A percentile compares a stretch with the other conserved stretches of the same genome.
phyloP scores from a whole-genome alignment of 2,888 invertebrate species.

The Thera obeliscata region DNA sequence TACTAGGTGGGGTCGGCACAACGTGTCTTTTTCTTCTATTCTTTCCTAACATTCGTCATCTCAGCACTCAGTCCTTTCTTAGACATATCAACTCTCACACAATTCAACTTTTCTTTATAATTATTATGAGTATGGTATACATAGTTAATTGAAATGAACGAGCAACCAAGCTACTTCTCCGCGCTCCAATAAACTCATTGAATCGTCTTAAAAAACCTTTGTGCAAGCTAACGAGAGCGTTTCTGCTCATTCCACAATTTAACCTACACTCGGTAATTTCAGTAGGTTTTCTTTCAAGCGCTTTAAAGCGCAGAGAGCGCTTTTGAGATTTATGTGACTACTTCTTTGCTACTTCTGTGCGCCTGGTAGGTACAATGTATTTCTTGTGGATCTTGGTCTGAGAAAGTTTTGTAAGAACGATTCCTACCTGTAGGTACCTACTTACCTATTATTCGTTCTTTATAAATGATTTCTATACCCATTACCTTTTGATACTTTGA shows the following conservation, averaged over 20 bases:
- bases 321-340: conserved; percentile 31
- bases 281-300: conserved; percentile 22
- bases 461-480: no score
- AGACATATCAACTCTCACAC: no score
- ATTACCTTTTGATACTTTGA: no score
- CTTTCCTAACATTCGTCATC: no score
- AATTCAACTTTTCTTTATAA: no score
- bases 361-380: conserved; percentile 30
- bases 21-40: no score
- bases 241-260: conserved; percentile 15
- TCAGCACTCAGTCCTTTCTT: no score
- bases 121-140: no score
- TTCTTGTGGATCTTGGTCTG: conserved; percentile 1
- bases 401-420: conserved; percentile 6
- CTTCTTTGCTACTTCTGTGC: conserved; percentile 17
- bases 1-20: no score
- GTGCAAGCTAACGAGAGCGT: conserved; percentile 3
- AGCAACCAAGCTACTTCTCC: no score
- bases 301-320: conserved; percentile 26
- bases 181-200: not conserved
- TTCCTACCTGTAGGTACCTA: not conserved
- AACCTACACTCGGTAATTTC: conserved; percentile 22
- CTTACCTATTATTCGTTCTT: not conserved
- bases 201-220: not conserved
- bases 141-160: no score